A percentile compares a stretch with the other conserved stretches of the same genome.
Evolutionary conservation across 2,797 vertebrate genomes (phyloP).

Genomic region (Picus viridis): DNA sequence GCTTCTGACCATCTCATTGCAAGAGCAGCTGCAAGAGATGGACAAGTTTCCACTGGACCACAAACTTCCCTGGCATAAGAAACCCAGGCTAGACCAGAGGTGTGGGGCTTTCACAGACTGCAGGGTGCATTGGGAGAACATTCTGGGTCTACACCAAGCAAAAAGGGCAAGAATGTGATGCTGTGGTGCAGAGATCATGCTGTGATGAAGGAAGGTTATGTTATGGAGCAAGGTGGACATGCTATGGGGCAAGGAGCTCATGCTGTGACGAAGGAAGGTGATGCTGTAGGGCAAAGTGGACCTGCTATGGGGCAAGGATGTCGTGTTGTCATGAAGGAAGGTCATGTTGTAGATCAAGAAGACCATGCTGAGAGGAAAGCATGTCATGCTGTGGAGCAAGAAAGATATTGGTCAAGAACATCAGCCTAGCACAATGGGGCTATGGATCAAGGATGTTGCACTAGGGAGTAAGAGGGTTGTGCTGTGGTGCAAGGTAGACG

Average conservation of each 20-base stretch:
- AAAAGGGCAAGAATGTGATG: background rate
- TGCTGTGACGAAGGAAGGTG: background rate
- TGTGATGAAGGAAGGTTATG: background rate
- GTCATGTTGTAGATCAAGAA: background rate
- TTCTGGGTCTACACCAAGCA: background rate
- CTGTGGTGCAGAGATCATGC: background rate
- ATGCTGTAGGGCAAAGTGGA: background rate
- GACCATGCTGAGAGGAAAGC: too few relatives aligned
- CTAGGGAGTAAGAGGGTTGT: background rate
- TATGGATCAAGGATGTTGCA: background rate
- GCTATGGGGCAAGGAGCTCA: background rate
- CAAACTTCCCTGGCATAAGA: background rate
- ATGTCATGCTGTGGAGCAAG: too few relatives aligned
- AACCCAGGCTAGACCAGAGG: background rate
- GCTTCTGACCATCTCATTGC: background rate
- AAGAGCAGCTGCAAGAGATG: background rate
- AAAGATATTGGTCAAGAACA: too few relatives aligned
- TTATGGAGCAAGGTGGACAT: background rate
- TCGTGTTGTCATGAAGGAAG: background rate
- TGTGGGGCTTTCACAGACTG: background rate
- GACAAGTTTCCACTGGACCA: accelerated
- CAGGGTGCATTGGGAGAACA: background rate
- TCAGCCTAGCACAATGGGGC: background rate
- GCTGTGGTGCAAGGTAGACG: background rate
- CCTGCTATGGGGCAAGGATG: background rate